Percentiles rank a stretch among this genome's conserved stretches.
phyloP scores from a whole-genome alignment of 1,140 invertebrate genomes.

The Batillaria attramentaria region DNA sequence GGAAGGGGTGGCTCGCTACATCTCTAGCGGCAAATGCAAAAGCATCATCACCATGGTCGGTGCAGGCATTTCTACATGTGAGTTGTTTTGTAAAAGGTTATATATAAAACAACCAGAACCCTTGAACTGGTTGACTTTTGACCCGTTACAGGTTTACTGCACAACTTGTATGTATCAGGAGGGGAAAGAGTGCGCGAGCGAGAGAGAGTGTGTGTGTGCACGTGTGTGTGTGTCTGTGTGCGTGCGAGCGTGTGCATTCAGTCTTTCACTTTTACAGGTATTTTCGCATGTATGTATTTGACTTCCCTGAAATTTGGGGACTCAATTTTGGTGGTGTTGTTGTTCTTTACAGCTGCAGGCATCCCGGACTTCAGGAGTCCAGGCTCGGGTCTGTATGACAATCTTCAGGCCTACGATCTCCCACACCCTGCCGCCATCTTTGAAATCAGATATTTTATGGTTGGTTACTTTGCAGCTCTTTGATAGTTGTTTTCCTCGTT shows the following conservation, averaged over 20 bases:
- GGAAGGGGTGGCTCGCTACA: slow-evolving; percentile 82
- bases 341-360: slow-evolving; percentile 84
- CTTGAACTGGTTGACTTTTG: neutral
- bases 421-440: slow-evolving; percentile 96
- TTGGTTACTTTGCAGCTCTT: no score
- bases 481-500: no score
- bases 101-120: neutral
- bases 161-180: no score
- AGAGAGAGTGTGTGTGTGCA: neutral
- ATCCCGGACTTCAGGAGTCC: slow-evolving; percentile 96
- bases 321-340: neutral
- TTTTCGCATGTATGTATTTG: neutral
- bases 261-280: neutral
- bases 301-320: neutral
- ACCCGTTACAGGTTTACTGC: neutral
- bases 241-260: neutral
- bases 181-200: no score
- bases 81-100: no score
- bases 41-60: slow-evolving; percentile 95
- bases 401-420: slow-evolving; percentile 91
- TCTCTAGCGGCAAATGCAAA: slow-evolving; percentile 81
- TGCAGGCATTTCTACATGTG: slow-evolving; percentile 95
- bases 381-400: slow-evolving; percentile 92
- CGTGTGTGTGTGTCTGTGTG: slow-evolving; percentile 1
- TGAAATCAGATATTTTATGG: slow-evolving; percentile 78